Evolutionary conservation across 2,888 invertebrate species (phyloP), one percentile per base, ranked within the genome.

Genomic region (Tuberolachnus salignus): DNA sequence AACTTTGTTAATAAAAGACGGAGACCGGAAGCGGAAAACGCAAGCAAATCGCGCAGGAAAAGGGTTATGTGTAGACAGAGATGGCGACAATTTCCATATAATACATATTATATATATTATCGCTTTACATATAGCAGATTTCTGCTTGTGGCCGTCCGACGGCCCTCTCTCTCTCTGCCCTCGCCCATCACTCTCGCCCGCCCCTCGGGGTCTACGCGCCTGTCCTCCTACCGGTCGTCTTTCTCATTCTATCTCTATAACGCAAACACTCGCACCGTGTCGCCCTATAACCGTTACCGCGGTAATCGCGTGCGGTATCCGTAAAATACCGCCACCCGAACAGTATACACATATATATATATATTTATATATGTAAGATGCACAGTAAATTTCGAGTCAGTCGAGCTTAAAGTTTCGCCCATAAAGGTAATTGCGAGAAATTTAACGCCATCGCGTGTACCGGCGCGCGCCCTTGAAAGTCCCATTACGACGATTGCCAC

Each of bases 1-100:
- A 75, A 66, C 66, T 75, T 67, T 66, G 66, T 66, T 75, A 67
- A 75, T 75, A 75, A 75, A 75, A 66, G 75, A 67, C 46, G 26
- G 66, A 64, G 53, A 61, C 16, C 44, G 53, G 53, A 51, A 73
- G 64, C 51, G 44, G 51, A 26, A 72, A 51, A 64, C 13, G 53
- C 73, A 44, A 64, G 63, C 73, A n/a, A 64, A 64, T 51, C 21
- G 51, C 14, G 14, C 14, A 26, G 23, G 53, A 55, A 75, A 74
- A 44, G 55, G 23, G 53, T 74, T 64, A 73, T 34, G 55, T 46
- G 66, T 46, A 66, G 66, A 75, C 42, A 57, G 74, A 66, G 55
- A 67, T 14, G 66, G 26, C 19, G 66, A 75, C 66, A 55, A 67
- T 75, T 67, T 57, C 66, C 66, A 26, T 66, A 34, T 19, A 61